A percentile compares a stretch with the other conserved stretches of the same genome.
phyloP scores from a whole-genome alignment of 2,888 invertebrate genomes.

The Protophormia terraenovae region DNA sequence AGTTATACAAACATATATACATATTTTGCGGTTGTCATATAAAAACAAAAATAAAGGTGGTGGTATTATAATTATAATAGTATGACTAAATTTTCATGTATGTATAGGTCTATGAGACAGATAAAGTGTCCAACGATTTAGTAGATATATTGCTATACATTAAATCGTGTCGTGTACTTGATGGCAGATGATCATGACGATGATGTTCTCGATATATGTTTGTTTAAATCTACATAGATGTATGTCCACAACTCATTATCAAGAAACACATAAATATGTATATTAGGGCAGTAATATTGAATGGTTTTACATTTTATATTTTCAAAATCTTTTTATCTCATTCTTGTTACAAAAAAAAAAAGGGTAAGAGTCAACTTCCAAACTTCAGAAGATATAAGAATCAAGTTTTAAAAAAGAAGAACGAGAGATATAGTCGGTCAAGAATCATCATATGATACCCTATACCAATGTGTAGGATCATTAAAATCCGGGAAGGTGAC shows the following conservation, averaged over 20 bases:
- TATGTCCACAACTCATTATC: conserved; percentile 44
- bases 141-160: conserved; percentile 45
- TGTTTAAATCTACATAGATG: conserved; percentile 20
- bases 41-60: conserved; percentile 42
- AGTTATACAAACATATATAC: background rate
- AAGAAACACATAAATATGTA: background rate
- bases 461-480: too few relatives aligned
- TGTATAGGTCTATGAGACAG: background rate
- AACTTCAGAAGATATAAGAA: too few relatives aligned
- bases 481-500: too few relatives aligned
- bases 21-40: conserved; percentile 48
- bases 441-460: too few relatives aligned
- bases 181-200: conserved; percentile 50
- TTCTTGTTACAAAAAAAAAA: too few relatives aligned
- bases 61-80: conserved; percentile 34
- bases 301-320: too few relatives aligned
- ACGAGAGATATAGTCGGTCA: too few relatives aligned
- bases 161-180: conserved; percentile 61
- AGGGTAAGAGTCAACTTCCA: too few relatives aligned
- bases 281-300: conserved; percentile 21
- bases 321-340: too few relatives aligned
- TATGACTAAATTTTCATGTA: conserved; percentile 36
- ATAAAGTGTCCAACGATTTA: conserved; percentile 16
- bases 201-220: conserved; percentile 45
- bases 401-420: too few relatives aligned